phyloP scores from a whole-genome alignment of 2,888 invertebrate species.

The Drosophila greeni region DNA sequence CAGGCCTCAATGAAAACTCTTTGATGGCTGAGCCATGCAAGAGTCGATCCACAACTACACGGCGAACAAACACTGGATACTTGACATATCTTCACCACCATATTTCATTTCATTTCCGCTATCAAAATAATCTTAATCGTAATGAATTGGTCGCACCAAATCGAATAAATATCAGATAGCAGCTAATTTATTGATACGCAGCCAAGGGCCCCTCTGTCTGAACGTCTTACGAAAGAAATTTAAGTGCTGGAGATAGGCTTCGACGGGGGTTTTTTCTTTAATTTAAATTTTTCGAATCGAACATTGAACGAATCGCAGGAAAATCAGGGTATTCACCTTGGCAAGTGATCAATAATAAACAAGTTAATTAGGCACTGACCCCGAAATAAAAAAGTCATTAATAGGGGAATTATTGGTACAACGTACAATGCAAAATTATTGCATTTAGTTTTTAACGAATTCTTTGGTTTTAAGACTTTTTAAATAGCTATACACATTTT shows the following conservation, averaged over 20 bases:
- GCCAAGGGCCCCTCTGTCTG: slow-evolving; percentile 3
- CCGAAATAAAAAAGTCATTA: background rate
- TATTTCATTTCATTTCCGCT: slow-evolving; percentile 23
- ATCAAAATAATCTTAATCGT: slow-evolving; percentile 21
- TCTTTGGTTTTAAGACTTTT: background rate
- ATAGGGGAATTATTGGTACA: background rate
- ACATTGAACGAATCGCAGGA: slow-evolving; percentile 1
- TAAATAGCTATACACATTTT: background rate
- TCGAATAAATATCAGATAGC: slow-evolving; percentile 23
- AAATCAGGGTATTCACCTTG: slow-evolving; percentile 7
- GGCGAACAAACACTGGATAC: slow-evolving; percentile 1
- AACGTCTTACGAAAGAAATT: slow-evolving; percentile 7
- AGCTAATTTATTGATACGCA: slow-evolving; percentile 25
- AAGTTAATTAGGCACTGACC: background rate
- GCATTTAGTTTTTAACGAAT: background rate
- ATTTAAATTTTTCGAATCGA: slow-evolving; percentile 1
- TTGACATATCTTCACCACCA: slow-evolving; percentile 8
- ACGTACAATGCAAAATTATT: background rate
- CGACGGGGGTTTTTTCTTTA: slow-evolving; percentile 11
- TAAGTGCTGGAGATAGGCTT: slow-evolving; percentile 1
- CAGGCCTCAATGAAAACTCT: slow-evolving; percentile 38
- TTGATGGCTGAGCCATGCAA: slow-evolving; percentile 35
- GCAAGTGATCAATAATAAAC: slow-evolving; percentile 7
- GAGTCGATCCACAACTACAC: slow-evolving; percentile 22
- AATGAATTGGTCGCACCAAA: slow-evolving; percentile 18